Evolutionary conservation across 2,888 invertebrate species (phyloP), one percentile per base, ranked within the genome.

Genomic region (Liposcelis brunnea): DNA sequence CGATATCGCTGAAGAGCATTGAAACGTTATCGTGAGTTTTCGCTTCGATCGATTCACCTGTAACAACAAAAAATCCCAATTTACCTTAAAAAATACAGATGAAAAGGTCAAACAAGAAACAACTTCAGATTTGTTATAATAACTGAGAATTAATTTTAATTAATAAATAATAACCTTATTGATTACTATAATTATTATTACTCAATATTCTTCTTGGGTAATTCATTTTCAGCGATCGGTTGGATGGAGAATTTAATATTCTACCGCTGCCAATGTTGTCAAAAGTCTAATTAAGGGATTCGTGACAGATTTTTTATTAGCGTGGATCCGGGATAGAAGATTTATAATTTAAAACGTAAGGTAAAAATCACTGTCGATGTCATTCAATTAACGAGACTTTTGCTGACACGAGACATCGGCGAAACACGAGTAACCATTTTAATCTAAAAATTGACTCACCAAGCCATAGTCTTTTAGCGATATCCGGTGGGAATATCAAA

Each of bases 1-100:
- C 93, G 46, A 94, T 91, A 58, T 94, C 93, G 56, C 91, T 91
- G 67, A 94, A 94, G 40, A 94, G 67, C 82, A 93, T 91, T 1
- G 93, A 91, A 44, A 93, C 93, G 62, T 91, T 77, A 53, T 90
- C 84, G 61, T 91, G 86, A 38, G 84, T 89, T 63, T 89, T 85
- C 0, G 93, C 90, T 63, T 90, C 89, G 47, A 94, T 91, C 45
- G 79, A 77, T 61, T 91, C 82, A 49, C 91, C 86, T 81, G 55
- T 7, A 38, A 10, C 12, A n/a, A 33, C 8, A 43, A 10, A 14
- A 16, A 47, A 26, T 1, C 10, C n/a, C n/a, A n/a, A n/a, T n/a
- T n/a, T n/a, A n/a, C n/a, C n/a, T n/a, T n/a, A 10, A 57, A 53
- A 47, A 43, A 26, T 36, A 19, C 8, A 31, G 11, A 19, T 31